phyloP scores from a whole-genome alignment of 2,888 invertebrate genomes.

The Pegoplata infirma region DNA sequence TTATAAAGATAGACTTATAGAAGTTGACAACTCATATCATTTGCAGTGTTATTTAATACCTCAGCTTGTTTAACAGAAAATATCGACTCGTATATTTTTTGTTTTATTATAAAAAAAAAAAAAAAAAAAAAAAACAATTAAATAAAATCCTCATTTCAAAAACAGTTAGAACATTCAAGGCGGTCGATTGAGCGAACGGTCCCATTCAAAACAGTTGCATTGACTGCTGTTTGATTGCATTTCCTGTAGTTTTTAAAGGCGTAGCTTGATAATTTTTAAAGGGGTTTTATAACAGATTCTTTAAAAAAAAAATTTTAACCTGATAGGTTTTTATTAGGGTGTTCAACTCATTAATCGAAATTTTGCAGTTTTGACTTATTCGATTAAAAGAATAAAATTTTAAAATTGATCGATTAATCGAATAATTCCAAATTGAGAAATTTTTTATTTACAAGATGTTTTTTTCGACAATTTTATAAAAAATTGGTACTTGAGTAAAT shows the following conservation, averaged over 20 bases:
- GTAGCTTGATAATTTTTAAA: neutral
- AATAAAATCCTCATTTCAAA: slow-evolving; percentile 43
- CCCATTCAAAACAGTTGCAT: slow-evolving; percentile 5
- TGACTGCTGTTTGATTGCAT: slow-evolving; percentile 56
- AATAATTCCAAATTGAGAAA: no score
- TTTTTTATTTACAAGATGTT: no score
- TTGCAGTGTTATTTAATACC: slow-evolving; percentile 37
- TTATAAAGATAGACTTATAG: slow-evolving; percentile 23
- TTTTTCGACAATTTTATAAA: no score
- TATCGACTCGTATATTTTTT: no score
- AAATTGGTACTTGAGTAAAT: no score
- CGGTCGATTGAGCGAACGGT: slow-evolving; percentile 16
- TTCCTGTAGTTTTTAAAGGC: slow-evolving; percentile 52
- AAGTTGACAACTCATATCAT: slow-evolving; percentile 41
- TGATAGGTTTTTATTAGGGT: no score
- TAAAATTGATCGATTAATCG: no score
- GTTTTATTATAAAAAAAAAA: slow-evolving; percentile 10
- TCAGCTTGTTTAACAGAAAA: slow-evolving; percentile 5
- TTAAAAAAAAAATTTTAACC: no score
- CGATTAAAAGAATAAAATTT: no score
- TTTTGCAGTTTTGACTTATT: no score
- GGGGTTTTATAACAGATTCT: slow-evolving; percentile 18
- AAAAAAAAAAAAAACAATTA: slow-evolving; percentile 37
- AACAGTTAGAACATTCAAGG: slow-evolving; percentile 13
- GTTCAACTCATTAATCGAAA: no score